Base-by-base conservation (phyloP, 1,140 invertebrate species). In the Macrobrachium rosenbergii region DNA sequence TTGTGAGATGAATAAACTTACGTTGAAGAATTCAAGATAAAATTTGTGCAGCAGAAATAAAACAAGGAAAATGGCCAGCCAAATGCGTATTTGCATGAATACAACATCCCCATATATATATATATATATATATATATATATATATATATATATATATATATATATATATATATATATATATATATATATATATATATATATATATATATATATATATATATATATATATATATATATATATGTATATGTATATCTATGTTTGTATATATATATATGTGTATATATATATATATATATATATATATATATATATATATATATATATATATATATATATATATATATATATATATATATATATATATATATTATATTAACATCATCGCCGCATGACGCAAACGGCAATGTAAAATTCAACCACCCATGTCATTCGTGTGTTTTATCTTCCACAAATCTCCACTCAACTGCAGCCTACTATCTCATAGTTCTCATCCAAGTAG, bases 81-180 rank as follows among this genome's bases (percentile, higher is more conserved):
- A 37, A 37, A 37, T 2, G 3, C 28, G 28, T 37, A 37, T 37
- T 37, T 37, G 28, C 28, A 37, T 37, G 3, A 1, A 37, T 37
- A 2, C 28, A 37, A 37, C n/a, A n/a, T n/a, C 28, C 28, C 28
- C 52, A 52, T 12, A 52, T 52, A 12, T 52, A 52, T 52, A 52
- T 52, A 52, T 52, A 52, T 52, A 52, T 52, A 52, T 52, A 52
- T 16, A 69, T 16, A 69, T 16, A 69, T 16, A 69, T 16, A 69
- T 0, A 69, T 16, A 69, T 16, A 69, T 28, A 69, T 28, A 69
- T 28, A 69, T 28, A 69, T 28, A 69, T 28, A 69, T 28, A 91
- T 64, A 14, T 88, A 75, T 16, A 73, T 14, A 82, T 52, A 88
- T 28, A 69, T 28, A 69, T 28, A 69, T 28, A 69, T 23, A 67